phyloP scores from a whole-genome alignment of 2,113 vertebrate species.

The Morone saxatilis region DNA sequence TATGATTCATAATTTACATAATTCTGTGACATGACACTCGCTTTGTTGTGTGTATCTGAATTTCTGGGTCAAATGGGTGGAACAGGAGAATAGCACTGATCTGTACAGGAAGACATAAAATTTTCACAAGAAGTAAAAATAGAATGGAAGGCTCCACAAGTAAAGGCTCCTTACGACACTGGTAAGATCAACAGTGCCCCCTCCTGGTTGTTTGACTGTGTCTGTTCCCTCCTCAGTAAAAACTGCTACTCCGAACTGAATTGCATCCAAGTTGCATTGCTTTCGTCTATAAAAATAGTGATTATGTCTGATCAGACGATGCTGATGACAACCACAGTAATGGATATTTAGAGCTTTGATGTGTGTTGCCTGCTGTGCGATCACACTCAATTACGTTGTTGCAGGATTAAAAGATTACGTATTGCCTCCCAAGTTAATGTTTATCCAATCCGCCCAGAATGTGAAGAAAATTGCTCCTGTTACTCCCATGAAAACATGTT shows the following conservation, averaged over 20 bases:
- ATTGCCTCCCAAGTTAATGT: conserved; percentile 29
- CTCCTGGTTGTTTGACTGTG: conserved; percentile 34
- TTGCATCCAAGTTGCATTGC: not conserved
- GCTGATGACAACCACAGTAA: not conserved
- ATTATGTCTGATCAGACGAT: conserved; percentile 19
- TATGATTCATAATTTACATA: conserved; percentile 15
- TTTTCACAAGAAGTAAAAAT: conserved; percentile 75
- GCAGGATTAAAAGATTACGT: conserved; percentile 33
- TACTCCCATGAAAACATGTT: conserved; percentile 8
- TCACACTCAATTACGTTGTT: conserved; percentile 9
- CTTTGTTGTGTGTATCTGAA: conserved; percentile 39
- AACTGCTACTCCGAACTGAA: not conserved
- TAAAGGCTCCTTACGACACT: conserved; percentile 25
- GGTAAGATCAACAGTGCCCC: conserved; percentile 71
- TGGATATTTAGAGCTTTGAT: conserved; percentile 30
- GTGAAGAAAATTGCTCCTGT: conserved; percentile 24
- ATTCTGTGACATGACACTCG: conserved; percentile 29
- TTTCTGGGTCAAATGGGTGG: conserved; percentile 64
- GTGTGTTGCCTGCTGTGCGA: conserved; percentile 30
- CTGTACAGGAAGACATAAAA: conserved; percentile 64
- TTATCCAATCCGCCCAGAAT: conserved; percentile 48
- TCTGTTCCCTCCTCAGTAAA: not conserved
- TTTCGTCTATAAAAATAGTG: not conserved
- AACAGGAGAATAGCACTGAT: conserved; percentile 60
- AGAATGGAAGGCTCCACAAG: conserved; percentile 37